Conservation (phyloP, 2,888 invertebrate genomes). For the Pterobdella sp. region DNA sequence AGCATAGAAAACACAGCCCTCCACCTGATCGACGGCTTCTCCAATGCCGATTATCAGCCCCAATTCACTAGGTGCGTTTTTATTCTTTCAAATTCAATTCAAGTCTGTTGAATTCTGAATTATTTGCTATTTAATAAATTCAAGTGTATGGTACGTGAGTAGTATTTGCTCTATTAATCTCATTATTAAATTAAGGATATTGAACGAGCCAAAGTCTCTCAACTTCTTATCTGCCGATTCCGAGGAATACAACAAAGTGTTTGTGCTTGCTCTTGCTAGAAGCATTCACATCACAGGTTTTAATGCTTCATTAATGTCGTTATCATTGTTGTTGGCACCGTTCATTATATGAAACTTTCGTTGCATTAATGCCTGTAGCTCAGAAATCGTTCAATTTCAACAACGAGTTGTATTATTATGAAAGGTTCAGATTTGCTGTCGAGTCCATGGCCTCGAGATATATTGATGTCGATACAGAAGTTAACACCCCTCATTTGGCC, state of each 20-base stretch:
- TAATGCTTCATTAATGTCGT: neutral
- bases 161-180: too few relatives aligned
- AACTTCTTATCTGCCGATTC: constrained; percentile 74
- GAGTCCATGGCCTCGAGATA: constrained; percentile 4
- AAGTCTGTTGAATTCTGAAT: neutral
- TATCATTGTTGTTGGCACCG: neutral
- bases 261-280: constrained; percentile 84
- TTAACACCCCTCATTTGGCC: neutral
- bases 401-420: neutral
- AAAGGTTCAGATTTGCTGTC: neutral
- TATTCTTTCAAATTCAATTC: neutral
- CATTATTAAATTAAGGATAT: neutral
- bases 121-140: neutral
- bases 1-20: constrained; percentile 80
- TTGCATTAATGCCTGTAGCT: too few relatives aligned
- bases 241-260: constrained; percentile 82
- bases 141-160: neutral
- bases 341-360: too few relatives aligned
- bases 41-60: constrained; percentile 87
- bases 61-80: constrained; percentile 57
- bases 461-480: neutral
- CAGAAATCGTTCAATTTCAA: too few relatives aligned
- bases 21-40: constrained; percentile 75
- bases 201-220: constrained; percentile 71
- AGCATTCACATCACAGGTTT: constrained; percentile 85